These are phyloP conservation scores for Bucco capensis DNA, from an alignment of 2,113 vertebrate species.

Conservation along the genomic window DNA sequence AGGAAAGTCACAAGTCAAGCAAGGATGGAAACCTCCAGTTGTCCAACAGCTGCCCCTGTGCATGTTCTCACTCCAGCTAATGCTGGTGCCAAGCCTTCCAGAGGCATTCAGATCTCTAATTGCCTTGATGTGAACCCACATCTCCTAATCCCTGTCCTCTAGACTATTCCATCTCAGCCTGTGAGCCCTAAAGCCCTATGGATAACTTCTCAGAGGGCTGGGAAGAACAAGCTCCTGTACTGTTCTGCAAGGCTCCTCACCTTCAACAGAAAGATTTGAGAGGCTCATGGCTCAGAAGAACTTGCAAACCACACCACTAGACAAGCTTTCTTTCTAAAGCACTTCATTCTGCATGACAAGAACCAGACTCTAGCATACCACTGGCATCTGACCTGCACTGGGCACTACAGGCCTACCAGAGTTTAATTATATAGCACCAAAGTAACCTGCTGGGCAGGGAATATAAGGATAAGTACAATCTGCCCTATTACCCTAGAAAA, in stretches of 20 bases:
- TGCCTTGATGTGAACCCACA: not conserved
- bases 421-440: not conserved
- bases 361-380: not conserved
- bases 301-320: not conserved
- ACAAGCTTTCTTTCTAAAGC: not conserved
- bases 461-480: not conserved
- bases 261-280: not conserved
- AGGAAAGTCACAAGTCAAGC: not conserved
- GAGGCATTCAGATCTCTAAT: not conserved
- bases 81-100: not conserved
- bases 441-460: not conserved
- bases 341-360: not conserved
- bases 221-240: not conserved
- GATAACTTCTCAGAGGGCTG: not conserved
- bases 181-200: rapidly evolving
- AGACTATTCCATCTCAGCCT: not conserved
- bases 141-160: not conserved
- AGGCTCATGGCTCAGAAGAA: not conserved
- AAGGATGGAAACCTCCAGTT: not conserved
- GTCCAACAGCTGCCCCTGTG: not conserved
- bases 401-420: not conserved
- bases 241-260: not conserved
- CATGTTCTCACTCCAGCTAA: not conserved
- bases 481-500: not conserved
- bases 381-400: not conserved